phyloP scores from a whole-genome alignment of 2,113 vertebrate species.

The Hemiprocne comata region DNA sequence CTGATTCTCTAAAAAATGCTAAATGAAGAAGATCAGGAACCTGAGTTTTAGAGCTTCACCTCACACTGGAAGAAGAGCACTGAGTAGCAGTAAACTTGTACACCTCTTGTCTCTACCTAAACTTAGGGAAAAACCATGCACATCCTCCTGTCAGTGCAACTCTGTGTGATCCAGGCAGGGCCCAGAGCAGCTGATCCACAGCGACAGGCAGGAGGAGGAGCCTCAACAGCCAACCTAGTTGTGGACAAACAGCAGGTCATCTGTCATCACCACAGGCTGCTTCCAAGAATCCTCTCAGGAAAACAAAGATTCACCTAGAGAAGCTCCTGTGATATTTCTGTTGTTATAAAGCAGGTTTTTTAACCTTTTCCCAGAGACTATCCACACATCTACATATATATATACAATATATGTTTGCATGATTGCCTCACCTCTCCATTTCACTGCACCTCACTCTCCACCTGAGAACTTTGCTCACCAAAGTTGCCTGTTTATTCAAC shows the following conservation, averaged over 20 bases:
- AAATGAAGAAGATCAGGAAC: neutral
- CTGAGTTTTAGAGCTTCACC: neutral
- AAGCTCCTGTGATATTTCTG: neutral
- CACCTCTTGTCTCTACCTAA: neutral
- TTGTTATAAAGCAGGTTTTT: neutral
- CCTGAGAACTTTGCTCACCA: neutral
- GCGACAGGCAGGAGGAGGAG: neutral
- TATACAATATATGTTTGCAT: too few species aligned
- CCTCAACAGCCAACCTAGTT: neutral
- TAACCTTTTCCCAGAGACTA: neutral
- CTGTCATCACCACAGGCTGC: neutral
- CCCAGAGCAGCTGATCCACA: neutral
- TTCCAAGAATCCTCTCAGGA: neutral
- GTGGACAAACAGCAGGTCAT: neutral
- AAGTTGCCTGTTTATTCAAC: neutral
- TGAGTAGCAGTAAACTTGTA: neutral
- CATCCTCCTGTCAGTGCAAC: neutral
- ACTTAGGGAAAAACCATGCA: rapidly evolving
- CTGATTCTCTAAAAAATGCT: neutral
- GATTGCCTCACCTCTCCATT: neutral
- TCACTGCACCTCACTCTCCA: neutral
- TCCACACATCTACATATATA: too few species aligned
- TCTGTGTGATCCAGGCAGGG: neutral
- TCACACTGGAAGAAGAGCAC: neutral
- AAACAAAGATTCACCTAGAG: neutral